Base-by-base conservation (phyloP, 2,113 vertebrate genomes). In the Oreochromis spilurus region DNA sequence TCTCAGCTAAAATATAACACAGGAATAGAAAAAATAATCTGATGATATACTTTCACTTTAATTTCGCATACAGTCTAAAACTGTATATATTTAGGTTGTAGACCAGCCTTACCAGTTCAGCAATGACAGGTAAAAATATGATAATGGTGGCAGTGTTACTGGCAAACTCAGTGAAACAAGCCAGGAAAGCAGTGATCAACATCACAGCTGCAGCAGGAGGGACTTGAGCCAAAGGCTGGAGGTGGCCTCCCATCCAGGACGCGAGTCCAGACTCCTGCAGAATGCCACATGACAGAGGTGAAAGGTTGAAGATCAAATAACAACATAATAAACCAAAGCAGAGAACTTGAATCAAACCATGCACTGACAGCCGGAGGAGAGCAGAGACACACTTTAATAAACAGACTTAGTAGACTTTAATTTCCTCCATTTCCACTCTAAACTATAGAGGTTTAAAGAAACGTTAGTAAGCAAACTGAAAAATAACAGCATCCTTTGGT, bases 71-170 rank as follows among this genome's bases (percentile, higher is more conserved):
- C 14, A 19, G 14, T 81, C 24, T 29, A 65, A 52, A 14, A 21
- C 36, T 81, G 17, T 43, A 50, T 31, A n/a, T 31, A 53, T 16
- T 53, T 24, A 52, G 12, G 0, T 40, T 31, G 34, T 11, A 26
- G 29, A 26, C 10, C 34, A 31, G 21, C 52, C 96, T 98, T 93
- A 99, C 99, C 98, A 99, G 96, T 92, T 99, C 98, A 16, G 97
- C 97, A 83, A 99, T 94, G 83, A 99, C 94, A 0, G 99, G 99
- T 72, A 99, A 94, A 60, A 99, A 99, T 95, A 99, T 99, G 91
- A 99, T 98, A 79, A 98, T 98, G 0, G 99, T 99, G 94, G 99
- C 99, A 0, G 98, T 99, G 96, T 99, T 99, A 95, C 98, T 99
- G 94, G 98, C 99, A 6, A 99, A 98, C 95, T 99, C 99, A 0